A percentile compares a stretch with the other conserved stretches of the same genome.
These are phyloP conservation scores for Perca flavescens DNA, from an alignment of 2,113 vertebrate genomes.

Conservation along the genomic window DNA sequence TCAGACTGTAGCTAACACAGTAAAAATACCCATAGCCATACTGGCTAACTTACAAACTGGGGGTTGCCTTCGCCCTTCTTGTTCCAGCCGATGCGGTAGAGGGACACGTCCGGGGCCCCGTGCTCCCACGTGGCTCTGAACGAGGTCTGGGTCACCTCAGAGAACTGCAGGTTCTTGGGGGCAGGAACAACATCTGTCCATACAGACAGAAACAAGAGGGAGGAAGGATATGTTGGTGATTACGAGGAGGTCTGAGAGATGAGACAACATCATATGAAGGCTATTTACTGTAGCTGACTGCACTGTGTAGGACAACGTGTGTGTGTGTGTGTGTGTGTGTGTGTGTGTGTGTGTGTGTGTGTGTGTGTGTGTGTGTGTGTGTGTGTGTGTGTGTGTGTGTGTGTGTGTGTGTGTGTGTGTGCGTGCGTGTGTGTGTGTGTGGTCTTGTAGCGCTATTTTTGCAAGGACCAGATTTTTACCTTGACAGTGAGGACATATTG, in stretches of 20 bases:
- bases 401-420: no score
- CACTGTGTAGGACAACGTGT: neutral
- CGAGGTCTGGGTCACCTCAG: conserved; percentile 88
- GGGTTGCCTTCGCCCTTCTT: conserved; percentile 80
- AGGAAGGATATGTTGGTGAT: conserved; percentile 8
- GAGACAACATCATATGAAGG: conserved; percentile 22
- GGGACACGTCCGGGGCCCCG: conserved; percentile 91
- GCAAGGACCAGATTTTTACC: neutral
- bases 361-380: neutral
- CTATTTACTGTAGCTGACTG: neutral
- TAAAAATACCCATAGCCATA: neutral
- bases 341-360: no score
- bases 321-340: conserved; percentile 20
- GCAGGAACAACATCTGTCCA: conserved; percentile 90
- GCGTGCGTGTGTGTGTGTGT: neutral
- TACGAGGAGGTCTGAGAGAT: conserved; percentile 19
- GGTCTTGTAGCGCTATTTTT: neutral
- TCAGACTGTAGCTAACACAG: no score
- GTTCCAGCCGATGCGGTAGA: conserved; percentile 92
- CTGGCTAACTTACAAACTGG: conserved; percentile 67
- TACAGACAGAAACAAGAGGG: neutral
- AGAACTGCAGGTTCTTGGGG: conserved; percentile 90
- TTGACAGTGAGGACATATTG: neutral
- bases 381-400: conserved; percentile 3
- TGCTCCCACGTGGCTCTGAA: conserved; percentile 95